These are phyloP conservation scores for Platygyra sinensis DNA, from an alignment of 64 coral and sea anemone genomes.

Conservation along the genomic window DNA sequence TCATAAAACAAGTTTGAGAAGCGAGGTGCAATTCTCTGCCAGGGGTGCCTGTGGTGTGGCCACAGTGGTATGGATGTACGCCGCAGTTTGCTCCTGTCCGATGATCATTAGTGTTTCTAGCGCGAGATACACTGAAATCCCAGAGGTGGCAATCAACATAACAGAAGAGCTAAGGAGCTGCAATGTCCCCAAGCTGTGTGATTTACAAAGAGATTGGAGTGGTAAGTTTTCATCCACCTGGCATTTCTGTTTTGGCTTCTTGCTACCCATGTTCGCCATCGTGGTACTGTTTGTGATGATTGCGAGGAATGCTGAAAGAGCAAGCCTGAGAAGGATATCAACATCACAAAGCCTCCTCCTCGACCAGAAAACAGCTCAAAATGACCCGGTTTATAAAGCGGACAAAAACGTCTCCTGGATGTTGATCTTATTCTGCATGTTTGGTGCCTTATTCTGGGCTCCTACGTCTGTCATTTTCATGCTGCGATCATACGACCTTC, in stretches of 20 bases:
- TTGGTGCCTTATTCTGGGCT: background rate
- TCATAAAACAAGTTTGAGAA: background rate
- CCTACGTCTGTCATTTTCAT: background rate
- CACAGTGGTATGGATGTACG: conserved; percentile 14
- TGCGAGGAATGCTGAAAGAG: background rate
- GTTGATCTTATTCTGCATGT: background rate
- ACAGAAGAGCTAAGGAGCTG: background rate
- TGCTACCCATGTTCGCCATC: background rate
- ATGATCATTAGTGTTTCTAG: conserved; percentile 2
- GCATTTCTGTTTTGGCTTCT: background rate
- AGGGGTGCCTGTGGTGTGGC: background rate
- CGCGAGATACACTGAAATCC: conserved; percentile 3
- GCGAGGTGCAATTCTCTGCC: background rate
- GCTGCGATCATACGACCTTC: conserved; percentile 21
- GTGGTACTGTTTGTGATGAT: background rate
- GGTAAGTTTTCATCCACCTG: background rate
- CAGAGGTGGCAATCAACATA: background rate
- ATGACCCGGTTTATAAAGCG: too few relatives aligned
- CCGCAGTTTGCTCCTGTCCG: background rate
- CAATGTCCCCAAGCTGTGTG: conserved; percentile 2
- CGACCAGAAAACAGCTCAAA: too few relatives aligned
- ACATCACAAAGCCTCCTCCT: background rate
- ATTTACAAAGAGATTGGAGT: background rate
- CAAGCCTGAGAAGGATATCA: background rate
- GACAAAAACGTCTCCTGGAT: background rate